Conservation (phyloP, 2,797 vertebrate genomes). For the Pseudochirops cupreus region DNA sequence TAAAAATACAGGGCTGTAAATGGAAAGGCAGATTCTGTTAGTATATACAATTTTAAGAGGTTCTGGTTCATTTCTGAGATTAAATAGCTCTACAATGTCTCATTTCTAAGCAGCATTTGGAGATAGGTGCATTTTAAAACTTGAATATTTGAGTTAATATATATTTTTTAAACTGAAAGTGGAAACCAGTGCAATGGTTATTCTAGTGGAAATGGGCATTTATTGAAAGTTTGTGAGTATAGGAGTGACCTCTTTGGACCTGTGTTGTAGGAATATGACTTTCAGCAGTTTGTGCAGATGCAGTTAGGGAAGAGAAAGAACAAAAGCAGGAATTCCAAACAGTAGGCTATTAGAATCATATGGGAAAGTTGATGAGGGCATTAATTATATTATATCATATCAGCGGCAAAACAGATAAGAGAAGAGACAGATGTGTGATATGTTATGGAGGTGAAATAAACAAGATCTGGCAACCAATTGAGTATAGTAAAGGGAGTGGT, state of each 20-base stretch:
- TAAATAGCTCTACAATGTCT: background rate
- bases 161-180: background rate
- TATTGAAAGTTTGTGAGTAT: background rate
- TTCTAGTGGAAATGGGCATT: background rate
- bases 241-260: background rate
- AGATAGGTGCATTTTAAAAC: background rate
- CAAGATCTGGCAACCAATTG: background rate
- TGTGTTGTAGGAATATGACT: background rate
- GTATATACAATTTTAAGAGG: background rate
- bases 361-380: background rate
- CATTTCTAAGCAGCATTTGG: background rate
- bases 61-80: constrained; percentile 9
- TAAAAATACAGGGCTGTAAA: constrained; percentile 37
- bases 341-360: background rate
- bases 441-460: background rate
- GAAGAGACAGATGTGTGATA: background rate
- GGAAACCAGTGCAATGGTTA: background rate
- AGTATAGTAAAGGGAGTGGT: background rate
- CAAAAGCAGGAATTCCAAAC: background rate
- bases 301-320: background rate
- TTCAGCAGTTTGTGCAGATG: background rate
- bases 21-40: constrained; percentile 1
- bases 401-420: background rate
- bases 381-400: background rate
- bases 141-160: background rate